Percentiles rank a stretch among this genome's conserved stretches.
Evolutionary conservation across 1,140 invertebrate species (phyloP).

Genomic region (Sweltsa coloradensis): DNA sequence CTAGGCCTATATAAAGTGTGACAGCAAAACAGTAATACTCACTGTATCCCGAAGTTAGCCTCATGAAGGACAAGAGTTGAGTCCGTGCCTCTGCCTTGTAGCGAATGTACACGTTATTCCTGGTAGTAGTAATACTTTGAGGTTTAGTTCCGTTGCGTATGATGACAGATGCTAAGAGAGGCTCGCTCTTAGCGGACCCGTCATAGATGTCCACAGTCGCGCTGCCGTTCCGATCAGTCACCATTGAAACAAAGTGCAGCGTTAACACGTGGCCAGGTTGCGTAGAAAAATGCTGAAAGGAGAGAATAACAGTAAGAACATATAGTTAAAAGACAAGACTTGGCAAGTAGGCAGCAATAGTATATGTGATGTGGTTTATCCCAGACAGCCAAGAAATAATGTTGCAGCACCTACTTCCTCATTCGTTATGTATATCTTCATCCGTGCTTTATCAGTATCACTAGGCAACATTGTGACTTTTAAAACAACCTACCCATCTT

Average conservation of each 20-base stretch:
- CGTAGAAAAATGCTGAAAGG: constrained; percentile 52
- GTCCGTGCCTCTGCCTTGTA: constrained; percentile 55
- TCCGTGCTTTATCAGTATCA: too few species aligned
- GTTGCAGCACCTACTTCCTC: too few species aligned
- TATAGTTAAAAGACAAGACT: constrained; percentile 7
- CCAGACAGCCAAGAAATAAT: too few species aligned
- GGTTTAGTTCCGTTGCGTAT: constrained; percentile 69
- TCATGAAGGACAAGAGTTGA: constrained; percentile 57
- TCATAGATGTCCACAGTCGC: constrained; percentile 65
- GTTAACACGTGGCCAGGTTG: constrained; percentile 66
- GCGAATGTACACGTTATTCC: constrained; percentile 61
- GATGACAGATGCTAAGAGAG: constrained; percentile 49
- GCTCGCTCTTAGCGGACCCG: constrained; percentile 53
- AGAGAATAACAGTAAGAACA: constrained; percentile 14
- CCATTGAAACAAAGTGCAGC: constrained; percentile 65
- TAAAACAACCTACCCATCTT: too few species aligned
- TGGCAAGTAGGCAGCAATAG: too few species aligned
- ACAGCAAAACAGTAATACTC: constrained; percentile 21
- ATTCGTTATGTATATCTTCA: too few species aligned
- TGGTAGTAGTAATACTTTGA: constrained; percentile 68
- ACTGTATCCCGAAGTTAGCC: constrained; percentile 59
- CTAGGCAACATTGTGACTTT: too few species aligned
- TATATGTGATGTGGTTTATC: too few species aligned
- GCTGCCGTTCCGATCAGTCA: constrained; percentile 57
- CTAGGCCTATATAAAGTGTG: too few species aligned